Evolutionary conservation across 1,140 invertebrate genomes (phyloP), one percentile per base, ranked within the genome.

Genomic region (Trypoxylus dichotomus): DNA sequence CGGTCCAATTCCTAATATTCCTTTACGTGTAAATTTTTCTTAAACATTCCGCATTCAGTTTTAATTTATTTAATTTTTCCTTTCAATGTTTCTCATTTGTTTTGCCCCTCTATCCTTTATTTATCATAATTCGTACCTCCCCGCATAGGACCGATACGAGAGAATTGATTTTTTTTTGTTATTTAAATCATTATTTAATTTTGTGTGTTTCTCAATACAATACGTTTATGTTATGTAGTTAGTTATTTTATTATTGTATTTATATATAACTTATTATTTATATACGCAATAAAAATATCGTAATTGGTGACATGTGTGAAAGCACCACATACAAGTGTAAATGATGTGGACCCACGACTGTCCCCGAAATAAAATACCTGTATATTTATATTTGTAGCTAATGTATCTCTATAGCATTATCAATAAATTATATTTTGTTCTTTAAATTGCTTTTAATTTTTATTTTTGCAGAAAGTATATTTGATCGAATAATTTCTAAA

Each of bases 261-360:
- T 85, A 86, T 86, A 85, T 85, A 86, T 86, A 84, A 42, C 85
- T 83, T 86, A 86, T 86, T 86, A 86, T 86, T 86, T 86, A 85
- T 86, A 86, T 86, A 84, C 76, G 68, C 77, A 76, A 78, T 24
- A 76, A 78, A 43, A 63, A 27, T 78, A 75, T 80, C 79, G 80
- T 80, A 82, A 82, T 81, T 82, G 79, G 75, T 81, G 82, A 84
- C 83, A 81, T 84, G 78, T 83, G 82, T 83, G 83, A 79, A 81
- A 77, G 79, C 27, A 74, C 79, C 77, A 77, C 79, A 75, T 79
- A 78, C 78, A 80, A 79, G 13, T 71, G 32, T 2, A 74, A 74
- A 37, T 74, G 19, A 29, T 74, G 72, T 68, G 72, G 37, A 37
- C 72, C n/a, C 72, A 74, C 72, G 41, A 37, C 32, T 74, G 72